Conservation (phyloP, 2,888 invertebrate species). For the Noctua pronuba region DNA sequence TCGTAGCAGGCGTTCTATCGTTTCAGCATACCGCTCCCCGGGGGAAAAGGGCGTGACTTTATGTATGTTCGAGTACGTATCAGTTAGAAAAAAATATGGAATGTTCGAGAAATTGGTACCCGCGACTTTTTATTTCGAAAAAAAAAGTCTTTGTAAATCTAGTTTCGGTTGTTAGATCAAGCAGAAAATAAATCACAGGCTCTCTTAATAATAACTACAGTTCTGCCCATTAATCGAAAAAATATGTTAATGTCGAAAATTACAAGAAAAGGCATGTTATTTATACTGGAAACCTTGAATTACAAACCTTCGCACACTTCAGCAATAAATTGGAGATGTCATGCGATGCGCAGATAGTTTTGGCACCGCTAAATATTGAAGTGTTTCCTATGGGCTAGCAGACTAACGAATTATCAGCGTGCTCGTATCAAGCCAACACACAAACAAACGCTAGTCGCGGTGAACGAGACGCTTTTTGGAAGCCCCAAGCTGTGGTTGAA, state of each 20-base stretch:
- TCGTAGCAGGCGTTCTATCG: background rate
- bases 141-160: background rate
- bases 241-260: conserved; percentile 23
- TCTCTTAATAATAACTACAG: background rate
- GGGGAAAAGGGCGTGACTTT: background rate
- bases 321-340: conserved; percentile 46
- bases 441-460: background rate
- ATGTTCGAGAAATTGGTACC: background rate
- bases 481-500: background rate
- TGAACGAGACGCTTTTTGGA: background rate
- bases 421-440: background rate
- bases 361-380: conserved; percentile 48
- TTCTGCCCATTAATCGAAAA: conserved; percentile 9
- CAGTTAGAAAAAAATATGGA: background rate
- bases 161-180: background rate
- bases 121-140: background rate
- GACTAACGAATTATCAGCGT: background rate
- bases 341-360: conserved; percentile 46
- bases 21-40: background rate
- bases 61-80: background rate
- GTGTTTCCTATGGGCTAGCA: conserved; percentile 25
- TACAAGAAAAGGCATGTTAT: conserved; percentile 13
- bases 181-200: background rate
- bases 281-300: conserved; percentile 45
- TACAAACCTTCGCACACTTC: conserved; percentile 27